phyloP scores from a whole-genome alignment of 1,140 invertebrate genomes.

The Thalassaphorura encarpata region DNA sequence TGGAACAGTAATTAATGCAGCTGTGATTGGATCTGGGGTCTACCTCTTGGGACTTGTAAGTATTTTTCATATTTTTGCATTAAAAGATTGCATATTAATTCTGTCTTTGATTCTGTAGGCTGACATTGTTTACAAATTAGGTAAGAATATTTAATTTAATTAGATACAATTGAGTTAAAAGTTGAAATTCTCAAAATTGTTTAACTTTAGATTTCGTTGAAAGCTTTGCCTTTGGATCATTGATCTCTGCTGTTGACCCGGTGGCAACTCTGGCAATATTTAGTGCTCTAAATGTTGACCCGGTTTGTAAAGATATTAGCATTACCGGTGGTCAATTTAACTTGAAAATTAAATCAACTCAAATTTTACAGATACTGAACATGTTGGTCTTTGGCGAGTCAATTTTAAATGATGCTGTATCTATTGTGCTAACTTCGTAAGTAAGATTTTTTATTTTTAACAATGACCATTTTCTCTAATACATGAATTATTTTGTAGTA shows the following conservation, averaged over 20 bases:
- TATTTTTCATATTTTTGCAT: background rate
- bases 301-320: conserved; percentile 90
- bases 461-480: conserved; percentile 25
- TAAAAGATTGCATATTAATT: background rate
- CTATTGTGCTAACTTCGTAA: conserved; percentile 91
- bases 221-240: conserved; percentile 95
- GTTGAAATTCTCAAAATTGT: too few relatives aligned
- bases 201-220: conserved; percentile 89
- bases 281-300: conserved; percentile 86
- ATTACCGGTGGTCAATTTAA: too few relatives aligned
- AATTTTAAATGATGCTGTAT: conserved; percentile 97
- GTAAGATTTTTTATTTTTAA: conserved; percentile 50
- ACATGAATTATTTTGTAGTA: conserved; percentile 32
- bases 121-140: conserved; percentile 71
- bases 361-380: too few relatives aligned
- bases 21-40: conserved; percentile 86
- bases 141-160: too few relatives aligned
- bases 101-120: conserved; percentile 39
- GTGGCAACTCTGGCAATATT: conserved; percentile 98
- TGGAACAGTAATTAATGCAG: conserved; percentile 90
- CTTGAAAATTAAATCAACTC: too few relatives aligned
- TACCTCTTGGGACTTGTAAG: conserved; percentile 78
- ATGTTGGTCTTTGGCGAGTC: conserved; percentile 72
- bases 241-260: conserved; percentile 98
- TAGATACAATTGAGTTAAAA: too few relatives aligned